Percentiles rank a stretch among this genome's conserved stretches.
Conservation (phyloP, 2,797 vertebrate genomes). For the Acomys russatus region DNA sequence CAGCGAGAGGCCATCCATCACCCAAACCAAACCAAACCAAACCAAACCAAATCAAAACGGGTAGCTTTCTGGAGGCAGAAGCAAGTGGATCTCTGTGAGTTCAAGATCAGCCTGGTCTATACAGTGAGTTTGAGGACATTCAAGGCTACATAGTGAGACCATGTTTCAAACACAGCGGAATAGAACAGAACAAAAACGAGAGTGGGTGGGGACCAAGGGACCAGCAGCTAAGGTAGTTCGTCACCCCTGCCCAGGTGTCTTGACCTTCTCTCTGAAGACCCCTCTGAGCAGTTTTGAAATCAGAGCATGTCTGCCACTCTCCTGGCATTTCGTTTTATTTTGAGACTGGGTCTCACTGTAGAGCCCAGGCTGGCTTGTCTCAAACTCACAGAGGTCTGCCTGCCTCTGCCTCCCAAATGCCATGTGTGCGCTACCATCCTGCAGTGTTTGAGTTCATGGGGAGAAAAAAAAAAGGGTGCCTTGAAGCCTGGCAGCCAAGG, state of each 20-base stretch:
- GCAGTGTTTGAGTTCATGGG: background rate
- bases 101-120: background rate
- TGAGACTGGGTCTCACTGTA: background rate
- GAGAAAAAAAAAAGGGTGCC: background rate
- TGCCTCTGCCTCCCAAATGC: background rate
- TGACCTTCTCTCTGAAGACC: background rate
- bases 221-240: too few species aligned
- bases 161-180: background rate
- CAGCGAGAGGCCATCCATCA: background rate
- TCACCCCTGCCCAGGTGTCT: background rate
- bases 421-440: background rate
- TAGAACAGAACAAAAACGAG: background rate
- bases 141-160: background rate
- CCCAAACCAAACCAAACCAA: background rate
- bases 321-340: background rate
- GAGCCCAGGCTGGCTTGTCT: background rate
- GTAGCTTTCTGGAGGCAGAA: background rate
- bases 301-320: background rate
- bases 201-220: background rate
- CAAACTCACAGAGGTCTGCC: background rate
- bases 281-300: background rate
- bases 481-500: background rate
- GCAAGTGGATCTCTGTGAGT: background rate
- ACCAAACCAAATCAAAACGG: background rate
- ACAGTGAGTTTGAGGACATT: background rate